Base-by-base conservation (phyloP, 1,140 invertebrate species). In the Andrena cerasifolii region DNA sequence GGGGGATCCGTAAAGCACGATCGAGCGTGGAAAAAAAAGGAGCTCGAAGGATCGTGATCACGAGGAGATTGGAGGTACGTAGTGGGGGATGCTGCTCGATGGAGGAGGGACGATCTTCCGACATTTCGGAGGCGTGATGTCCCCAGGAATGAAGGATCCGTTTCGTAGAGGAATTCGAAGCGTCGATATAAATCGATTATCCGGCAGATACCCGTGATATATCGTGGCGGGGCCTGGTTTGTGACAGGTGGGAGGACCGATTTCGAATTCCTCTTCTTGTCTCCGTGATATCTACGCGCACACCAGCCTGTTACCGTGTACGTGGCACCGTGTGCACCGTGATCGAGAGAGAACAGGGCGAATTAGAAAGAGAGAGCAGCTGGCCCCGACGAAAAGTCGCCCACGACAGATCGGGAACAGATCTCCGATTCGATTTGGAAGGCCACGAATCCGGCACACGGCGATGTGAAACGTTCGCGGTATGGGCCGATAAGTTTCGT, bases 101-200 rank as follows among this genome's bases (percentile, higher is more conserved):
- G 3, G 36, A 40, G 36, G 36, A 40, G 10, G 10, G 10, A 40
- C 24, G 21, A n/a, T 63, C 49, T 63, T 67, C 40, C 62, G 62
- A n/a, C 62, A 33, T 45, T 75, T 21, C 18, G 51, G 31, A 58
- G 51, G 73, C 62, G 63, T 40, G 73, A 76, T 49, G 49, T 24
- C 33, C 33, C 33, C 16, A 18, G 16, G 47, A 47, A 45, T 10
- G 51, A 8, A 8, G 58, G 49, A 26, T 61, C 43, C 18, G 47
- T 76, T 77, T 82, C 28, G 49, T 53, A 51, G 21, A 43, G 77
- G 56, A 79, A 81, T 83, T 78, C 47, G n/a, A 49, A 56, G 54
- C 82, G 47, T 73, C 59, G 70, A 83, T 86, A 78, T 78, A 86
- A 83, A 86, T 86, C 74, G 80, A 83, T 86, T 86, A 86, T 86